Evolutionary conservation across 2,888 invertebrate species (phyloP).

Genomic region (Amblyjoppa fuscipennis): DNA sequence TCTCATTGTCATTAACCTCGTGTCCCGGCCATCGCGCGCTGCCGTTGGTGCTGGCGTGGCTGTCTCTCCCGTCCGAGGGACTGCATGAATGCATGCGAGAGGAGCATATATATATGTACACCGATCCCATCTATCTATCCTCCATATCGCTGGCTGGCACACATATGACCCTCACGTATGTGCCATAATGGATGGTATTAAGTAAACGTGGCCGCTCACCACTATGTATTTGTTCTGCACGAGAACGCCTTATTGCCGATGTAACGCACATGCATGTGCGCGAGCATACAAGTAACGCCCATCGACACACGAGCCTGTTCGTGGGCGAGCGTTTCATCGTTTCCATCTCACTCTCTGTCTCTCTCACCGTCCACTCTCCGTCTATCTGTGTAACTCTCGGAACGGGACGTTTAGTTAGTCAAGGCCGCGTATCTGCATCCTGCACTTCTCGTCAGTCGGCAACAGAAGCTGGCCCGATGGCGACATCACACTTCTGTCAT

Average conservation of each 20-base stretch:
- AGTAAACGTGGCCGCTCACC: conserved; percentile 11
- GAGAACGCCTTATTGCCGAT: conserved; percentile 23
- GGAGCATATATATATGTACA: not conserved
- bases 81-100: conserved; percentile 33
- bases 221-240: conserved; percentile 16
- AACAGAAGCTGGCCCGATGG: conserved; percentile 17
- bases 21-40: conserved; percentile 46
- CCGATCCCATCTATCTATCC: not conserved
- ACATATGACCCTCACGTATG: not conserved
- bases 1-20: conserved; percentile 77
- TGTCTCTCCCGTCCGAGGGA: conserved; percentile 27
- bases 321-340: conserved; percentile 37
- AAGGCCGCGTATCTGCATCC: conserved; percentile 76
- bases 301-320: conserved; percentile 25
- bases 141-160: conserved; percentile 15
- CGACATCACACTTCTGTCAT: conserved; percentile 27
- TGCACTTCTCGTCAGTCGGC: conserved; percentile 68
- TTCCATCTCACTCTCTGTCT: not conserved
- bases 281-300: conserved; percentile 12
- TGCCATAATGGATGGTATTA: not conserved
- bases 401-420: conserved; percentile 66
- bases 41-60: conserved; percentile 11
- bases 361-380: not conserved
- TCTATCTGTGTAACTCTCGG: conserved; percentile 38
- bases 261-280: conserved; percentile 1